These are phyloP conservation scores for Chrysochloris asiatica DNA, from an alignment of 2,113 vertebrate genomes.

Conservation along the genomic window DNA sequence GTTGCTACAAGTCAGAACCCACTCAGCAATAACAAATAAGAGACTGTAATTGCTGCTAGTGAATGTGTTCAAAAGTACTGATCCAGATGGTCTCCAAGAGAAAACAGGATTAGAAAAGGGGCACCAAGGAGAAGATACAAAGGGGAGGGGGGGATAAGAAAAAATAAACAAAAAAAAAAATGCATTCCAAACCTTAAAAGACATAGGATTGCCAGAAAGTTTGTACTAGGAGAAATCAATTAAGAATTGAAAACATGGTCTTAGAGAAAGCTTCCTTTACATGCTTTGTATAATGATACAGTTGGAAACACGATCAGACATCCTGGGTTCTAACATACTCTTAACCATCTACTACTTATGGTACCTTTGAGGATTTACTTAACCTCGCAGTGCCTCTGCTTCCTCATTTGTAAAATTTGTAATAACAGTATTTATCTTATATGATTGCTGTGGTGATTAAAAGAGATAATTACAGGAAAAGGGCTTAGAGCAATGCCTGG, in stretches of 20 bases:
- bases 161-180: neutral
- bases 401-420: constrained; percentile 43
- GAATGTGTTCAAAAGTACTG: neutral
- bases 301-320: constrained; percentile 7
- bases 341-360: neutral
- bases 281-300: neutral
- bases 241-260: neutral
- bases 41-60: constrained; percentile 15
- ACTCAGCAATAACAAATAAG: too few relatives aligned
- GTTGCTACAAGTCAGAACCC: too few relatives aligned
- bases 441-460: constrained; percentile 38
- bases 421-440: constrained; percentile 37
- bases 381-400: constrained; percentile 21
- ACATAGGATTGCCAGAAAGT: neutral
- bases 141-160: neutral
- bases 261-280: neutral
- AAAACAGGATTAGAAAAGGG: neutral
- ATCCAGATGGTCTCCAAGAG: neutral
- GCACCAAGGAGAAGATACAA: neutral
- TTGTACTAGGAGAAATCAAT: constrained; percentile 29
- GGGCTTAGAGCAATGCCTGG: neutral
- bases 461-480: constrained; percentile 42
- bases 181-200: constrained; percentile 6
- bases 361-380: constrained; percentile 30
- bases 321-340: neutral